Conservation (phyloP, 1,140 invertebrate species). For the Linepithema humile region DNA sequence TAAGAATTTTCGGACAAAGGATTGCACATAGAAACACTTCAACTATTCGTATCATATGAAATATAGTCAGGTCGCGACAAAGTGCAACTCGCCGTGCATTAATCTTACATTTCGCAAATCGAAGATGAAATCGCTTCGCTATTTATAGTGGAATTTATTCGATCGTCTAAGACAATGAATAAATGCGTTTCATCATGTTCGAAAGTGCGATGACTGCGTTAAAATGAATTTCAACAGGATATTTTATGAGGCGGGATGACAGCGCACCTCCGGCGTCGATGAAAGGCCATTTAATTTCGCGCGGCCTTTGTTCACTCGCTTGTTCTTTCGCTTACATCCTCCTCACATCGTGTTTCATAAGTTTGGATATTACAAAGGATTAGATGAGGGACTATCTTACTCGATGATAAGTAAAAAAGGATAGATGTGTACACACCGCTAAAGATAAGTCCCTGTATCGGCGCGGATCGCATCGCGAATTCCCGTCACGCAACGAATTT, state of each 20-base stretch:
- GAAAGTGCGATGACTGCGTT: constrained; percentile 1
- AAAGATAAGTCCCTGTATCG: not conserved
- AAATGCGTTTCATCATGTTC: too few relatives aligned
- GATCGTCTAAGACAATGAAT: not conserved
- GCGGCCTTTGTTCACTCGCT: constrained; percentile 18
- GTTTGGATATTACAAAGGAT: constrained; percentile 25
- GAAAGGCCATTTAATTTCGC: constrained; percentile 12
- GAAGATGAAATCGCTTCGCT: not conserved
- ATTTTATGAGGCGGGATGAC: not conserved
- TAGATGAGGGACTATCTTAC: constrained; percentile 36
- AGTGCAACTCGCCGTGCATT: not conserved
- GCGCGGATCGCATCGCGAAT: constrained; percentile 3
- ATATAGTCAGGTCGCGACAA: not conserved
- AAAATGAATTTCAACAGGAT: constrained; percentile 5
- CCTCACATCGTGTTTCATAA: constrained; percentile 43
- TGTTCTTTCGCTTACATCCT: constrained; percentile 5
- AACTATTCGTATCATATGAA: not conserved
- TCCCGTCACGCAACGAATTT: not conserved
- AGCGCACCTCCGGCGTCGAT: not conserved
- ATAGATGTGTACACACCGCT: not conserved
- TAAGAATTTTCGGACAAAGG: constrained; percentile 29
- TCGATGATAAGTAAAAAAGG: constrained; percentile 32
- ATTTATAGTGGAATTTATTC: not conserved
- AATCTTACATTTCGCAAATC: not conserved
- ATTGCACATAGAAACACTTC: not conserved